Evolutionary conservation across 2,888 invertebrate genomes (phyloP).

Genomic region (Heliconius sara): DNA sequence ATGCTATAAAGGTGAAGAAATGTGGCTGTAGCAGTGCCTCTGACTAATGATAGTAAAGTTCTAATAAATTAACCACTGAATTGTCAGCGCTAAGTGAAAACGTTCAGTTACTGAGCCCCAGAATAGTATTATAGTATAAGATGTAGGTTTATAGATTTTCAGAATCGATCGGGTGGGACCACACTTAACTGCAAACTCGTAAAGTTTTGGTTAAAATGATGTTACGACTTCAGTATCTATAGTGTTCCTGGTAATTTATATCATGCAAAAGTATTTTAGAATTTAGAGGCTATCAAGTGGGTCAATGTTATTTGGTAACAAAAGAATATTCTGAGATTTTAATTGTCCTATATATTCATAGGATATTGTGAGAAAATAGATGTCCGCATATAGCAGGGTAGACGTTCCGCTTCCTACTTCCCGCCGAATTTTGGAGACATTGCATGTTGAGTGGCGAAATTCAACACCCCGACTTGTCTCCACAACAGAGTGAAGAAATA

Average conservation of each 20-base stretch:
- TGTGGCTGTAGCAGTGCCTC: conserved; percentile 16
- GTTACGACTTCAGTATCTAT: conserved; percentile 6
- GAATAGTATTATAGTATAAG: conserved; percentile 43
- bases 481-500: too few relatives aligned
- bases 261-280: conserved; percentile 2
- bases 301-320: conserved; percentile 13
- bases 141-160: conserved; percentile 76
- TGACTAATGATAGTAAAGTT: conserved; percentile 33
- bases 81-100: conserved; percentile 43
- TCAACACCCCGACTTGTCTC: too few relatives aligned
- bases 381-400: too few relatives aligned
- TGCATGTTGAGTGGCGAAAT: too few relatives aligned
- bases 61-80: conserved; percentile 46
- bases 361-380: too few relatives aligned
- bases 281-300: not conserved
- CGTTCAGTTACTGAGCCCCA: conserved; percentile 45
- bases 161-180: conserved; percentile 59
- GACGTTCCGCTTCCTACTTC: too few relatives aligned
- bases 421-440: too few relatives aligned
- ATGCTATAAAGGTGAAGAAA: conserved; percentile 30
- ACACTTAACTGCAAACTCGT: conserved; percentile 58
- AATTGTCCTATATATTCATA: not conserved
- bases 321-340: not conserved
- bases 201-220: conserved; percentile 53
- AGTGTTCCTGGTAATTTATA: conserved; percentile 6